Base-by-base conservation (phyloP, 30 jellyfish, hydroid and myxozoan genomes). In the Pseudorhiza aurosa region DNA sequence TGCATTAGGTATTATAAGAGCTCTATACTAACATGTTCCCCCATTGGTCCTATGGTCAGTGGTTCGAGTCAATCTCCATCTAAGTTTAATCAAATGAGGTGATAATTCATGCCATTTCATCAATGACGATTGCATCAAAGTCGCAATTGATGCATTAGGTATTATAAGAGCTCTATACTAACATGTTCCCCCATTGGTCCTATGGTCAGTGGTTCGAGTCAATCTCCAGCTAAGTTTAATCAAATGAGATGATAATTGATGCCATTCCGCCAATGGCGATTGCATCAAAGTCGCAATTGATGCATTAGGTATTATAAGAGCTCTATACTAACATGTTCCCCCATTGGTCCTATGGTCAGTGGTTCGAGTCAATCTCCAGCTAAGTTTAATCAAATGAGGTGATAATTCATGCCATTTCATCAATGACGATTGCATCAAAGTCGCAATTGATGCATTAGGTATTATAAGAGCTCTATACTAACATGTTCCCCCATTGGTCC, bases 131-230 rank as follows among this genome's bases (percentile, higher is more conserved):
- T n/a, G n/a, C n/a, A n/a, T n/a, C n/a, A n/a, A n/a, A n/a, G n/a
- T n/a, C n/a, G n/a, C n/a, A n/a, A n/a, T 25, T 8, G 7, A 21
- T 8, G 25, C 2, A 4, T 0, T 46, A 15, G 17, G 21, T 15
- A 21, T 1, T 46, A 25, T 21, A 5, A 46, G 17, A 4, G 0
- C 18, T 49, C 22, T 30, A 4, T 17, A 14, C 37, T 14, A 14
- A 18, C 72, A 0, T 8, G 22, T 10, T 5, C 5, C 27, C 47
- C 27, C 27, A 18, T 14, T n/a, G n/a, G n/a, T n/a, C n/a, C 93
- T 27, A 85, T 95, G 60, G 97, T 95, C 15, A 88, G 80, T 72
- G 97, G 97, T 30, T 82, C 81, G 1, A 88, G 95, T 9, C 97
- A 95, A 14, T 88, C 81, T 68, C 95, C 97, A 32, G 68, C 87